These are phyloP conservation scores for Clarias gariepinus DNA, from an alignment of 2,113 vertebrate genomes.

Conservation along the genomic window DNA sequence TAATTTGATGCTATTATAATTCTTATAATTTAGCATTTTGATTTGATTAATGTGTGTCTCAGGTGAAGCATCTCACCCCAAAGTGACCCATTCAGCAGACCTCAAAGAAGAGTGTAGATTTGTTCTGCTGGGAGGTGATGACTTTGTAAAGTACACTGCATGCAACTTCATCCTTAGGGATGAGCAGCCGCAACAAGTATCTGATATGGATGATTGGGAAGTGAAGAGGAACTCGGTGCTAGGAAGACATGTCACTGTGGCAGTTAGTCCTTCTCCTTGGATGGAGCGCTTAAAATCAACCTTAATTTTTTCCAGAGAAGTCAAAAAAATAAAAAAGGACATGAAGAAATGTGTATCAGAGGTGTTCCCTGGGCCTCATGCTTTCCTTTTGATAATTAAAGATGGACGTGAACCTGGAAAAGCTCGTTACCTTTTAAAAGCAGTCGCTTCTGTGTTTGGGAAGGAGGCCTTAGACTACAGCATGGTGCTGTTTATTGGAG, in stretches of 20 bases:
- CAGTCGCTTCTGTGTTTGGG: neutral
- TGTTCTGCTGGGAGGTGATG: neutral
- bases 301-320: neutral
- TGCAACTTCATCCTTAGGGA: neutral
- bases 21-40: neutral
- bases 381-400: conserved; percentile 5
- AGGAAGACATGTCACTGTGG: conserved; percentile 10
- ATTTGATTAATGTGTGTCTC: neutral
- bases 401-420: neutral
- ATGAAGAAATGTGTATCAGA: neutral
- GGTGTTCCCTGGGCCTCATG: conserved; percentile 28
- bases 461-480: conserved; percentile 22
- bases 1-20: too few relatives aligned
- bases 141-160: neutral
- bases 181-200: neutral
- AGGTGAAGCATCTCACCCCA: neutral
- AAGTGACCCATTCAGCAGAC: neutral
- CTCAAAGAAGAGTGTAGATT: neutral
- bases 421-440: neutral
- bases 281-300: neutral
- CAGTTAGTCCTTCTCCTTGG: neutral
- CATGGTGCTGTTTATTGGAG: neutral
- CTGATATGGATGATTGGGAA: neutral
- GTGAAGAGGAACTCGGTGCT: neutral
- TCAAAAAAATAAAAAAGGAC: neutral